Evolutionary conservation across 92 coral and sea anemone species (phyloP), one percentile per base, ranked within the genome.

Genomic region (Epizoanthus rinbou): DNA sequence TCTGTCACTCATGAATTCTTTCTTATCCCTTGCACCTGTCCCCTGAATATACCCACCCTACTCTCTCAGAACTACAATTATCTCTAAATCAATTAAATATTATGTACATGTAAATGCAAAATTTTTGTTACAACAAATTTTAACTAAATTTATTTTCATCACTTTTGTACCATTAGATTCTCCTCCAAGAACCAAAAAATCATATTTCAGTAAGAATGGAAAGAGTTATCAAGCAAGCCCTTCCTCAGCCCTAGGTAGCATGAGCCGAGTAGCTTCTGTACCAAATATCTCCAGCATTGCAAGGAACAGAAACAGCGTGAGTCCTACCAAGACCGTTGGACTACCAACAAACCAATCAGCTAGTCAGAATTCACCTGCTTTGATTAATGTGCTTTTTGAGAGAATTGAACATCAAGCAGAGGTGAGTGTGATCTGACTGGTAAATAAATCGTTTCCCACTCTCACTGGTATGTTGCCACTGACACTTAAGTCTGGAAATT

Each of bases 351-450:
- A 52, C 78, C 87, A 69, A 37, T 43, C 74, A 45, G 66, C 93
- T 21, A 86, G 92, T 70, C 89, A 89, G 81, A 86, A 73, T 21
- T 93, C 98, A 21, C 92, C 95, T 1, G 93, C 97, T 19, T 82
- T 95, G 35, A 88, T 95, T n/a, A 92, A 91, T 88, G 90, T 90
- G 22, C 86, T 95, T 82, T 89, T 88, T 89, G 98, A 95, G 39
- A 93, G 92, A 80, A 81, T 95, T 35, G 95, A 95, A 86, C 92
- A 89, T 31, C 98, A 95, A 71, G 86, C 94, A 7, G 90, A 95
- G 95, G 98, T 95, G 82, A 45, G 64, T 13, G 43, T 37, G 43
- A 37, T 37, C 43, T 3, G 43, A 37, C 43, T 37, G 43, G 43
- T 37, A 37, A 37, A 3, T 37, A 28, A 28, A 28, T 28, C 31